Evolutionary conservation across 2,888 invertebrate genomes (phyloP).

Genomic region (Ectemnius continuus): DNA sequence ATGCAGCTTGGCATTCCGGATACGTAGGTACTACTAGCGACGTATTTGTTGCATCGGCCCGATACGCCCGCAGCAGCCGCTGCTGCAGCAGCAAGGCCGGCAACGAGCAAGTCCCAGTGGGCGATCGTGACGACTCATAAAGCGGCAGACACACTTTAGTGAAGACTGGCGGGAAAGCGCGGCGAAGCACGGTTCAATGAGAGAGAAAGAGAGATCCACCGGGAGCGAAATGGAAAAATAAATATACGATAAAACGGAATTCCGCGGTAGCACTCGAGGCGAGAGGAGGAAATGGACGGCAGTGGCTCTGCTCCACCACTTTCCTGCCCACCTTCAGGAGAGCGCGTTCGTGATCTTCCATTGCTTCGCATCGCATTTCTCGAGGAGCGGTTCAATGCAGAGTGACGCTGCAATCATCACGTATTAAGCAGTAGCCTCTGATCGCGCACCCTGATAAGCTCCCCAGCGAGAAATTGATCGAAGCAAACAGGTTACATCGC

Average conservation of each 20-base stretch:
- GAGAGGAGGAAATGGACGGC: background rate
- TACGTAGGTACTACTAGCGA: constrained; percentile 57
- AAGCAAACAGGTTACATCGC: too few relatives aligned
- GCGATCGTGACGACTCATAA: constrained; percentile 44
- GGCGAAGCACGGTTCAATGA: background rate
- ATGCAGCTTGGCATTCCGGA: constrained; percentile 56
- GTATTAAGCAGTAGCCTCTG: too few relatives aligned
- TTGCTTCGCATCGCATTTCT: too few relatives aligned
- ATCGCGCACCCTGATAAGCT: too few relatives aligned
- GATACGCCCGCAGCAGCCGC: constrained; percentile 10
- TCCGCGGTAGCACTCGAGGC: constrained; percentile 3
- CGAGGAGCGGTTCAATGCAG: too few relatives aligned
- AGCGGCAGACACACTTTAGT: constrained; percentile 17
- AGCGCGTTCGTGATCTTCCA: too few relatives aligned
- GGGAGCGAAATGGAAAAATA: constrained; percentile 4
- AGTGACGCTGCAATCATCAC: too few relatives aligned
- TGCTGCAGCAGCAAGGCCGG: background rate
- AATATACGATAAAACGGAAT: constrained; percentile 2
- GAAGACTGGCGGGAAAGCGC: constrained; percentile 22
- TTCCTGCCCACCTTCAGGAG: too few relatives aligned
- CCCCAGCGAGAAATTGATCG: too few relatives aligned
- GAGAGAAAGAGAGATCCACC: background rate
- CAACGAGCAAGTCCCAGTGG: constrained; percentile 17
- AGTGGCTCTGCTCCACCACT: too few relatives aligned
- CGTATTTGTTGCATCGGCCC: constrained; percentile 27